phyloP scores from a whole-genome alignment of 2,113 vertebrate genomes.

The Hepsetus odoe region DNA sequence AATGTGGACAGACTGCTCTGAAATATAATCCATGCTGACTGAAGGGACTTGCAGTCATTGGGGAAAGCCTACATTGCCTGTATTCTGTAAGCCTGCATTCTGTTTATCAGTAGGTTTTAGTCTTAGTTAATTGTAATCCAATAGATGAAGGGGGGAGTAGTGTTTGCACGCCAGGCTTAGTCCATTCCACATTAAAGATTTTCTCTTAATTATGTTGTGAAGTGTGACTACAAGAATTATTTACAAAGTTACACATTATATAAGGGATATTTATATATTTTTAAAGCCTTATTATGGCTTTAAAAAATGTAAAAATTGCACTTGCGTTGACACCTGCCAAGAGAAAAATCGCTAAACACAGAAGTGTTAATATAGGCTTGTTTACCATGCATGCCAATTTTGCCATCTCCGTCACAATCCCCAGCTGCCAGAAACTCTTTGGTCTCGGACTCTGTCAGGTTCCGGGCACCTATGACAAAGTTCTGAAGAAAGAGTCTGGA shows the following conservation, averaged over 20 bases:
- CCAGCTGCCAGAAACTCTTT: conserved; percentile 72
- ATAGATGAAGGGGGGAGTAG: neutral
- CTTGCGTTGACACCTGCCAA: neutral
- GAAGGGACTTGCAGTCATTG: neutral
- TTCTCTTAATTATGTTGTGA: neutral
- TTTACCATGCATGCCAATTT: conserved; percentile 80
- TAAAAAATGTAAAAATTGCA: neutral
- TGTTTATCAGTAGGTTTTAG: neutral
- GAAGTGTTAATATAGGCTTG: neutral
- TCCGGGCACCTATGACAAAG: conserved; percentile 71
- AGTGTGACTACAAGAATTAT: too few relatives aligned
- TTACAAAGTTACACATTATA: too few relatives aligned
- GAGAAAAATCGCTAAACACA: neutral
- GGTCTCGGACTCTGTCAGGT: conserved; percentile 75
- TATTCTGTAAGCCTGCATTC: too few relatives aligned
- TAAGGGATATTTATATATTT: too few relatives aligned
- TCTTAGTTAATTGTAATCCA: neutral
- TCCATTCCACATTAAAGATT: neutral
- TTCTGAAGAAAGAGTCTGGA: conserved; percentile 79
- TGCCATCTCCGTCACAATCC: conserved; percentile 79
- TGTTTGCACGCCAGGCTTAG: neutral
- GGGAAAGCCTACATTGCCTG: too few relatives aligned
- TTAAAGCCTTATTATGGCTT: too few relatives aligned
- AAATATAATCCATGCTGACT: neutral
- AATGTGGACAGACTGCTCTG: neutral